Conservation (phyloP, 2,797 vertebrate genomes). For the Bovichtus variegatus region DNA sequence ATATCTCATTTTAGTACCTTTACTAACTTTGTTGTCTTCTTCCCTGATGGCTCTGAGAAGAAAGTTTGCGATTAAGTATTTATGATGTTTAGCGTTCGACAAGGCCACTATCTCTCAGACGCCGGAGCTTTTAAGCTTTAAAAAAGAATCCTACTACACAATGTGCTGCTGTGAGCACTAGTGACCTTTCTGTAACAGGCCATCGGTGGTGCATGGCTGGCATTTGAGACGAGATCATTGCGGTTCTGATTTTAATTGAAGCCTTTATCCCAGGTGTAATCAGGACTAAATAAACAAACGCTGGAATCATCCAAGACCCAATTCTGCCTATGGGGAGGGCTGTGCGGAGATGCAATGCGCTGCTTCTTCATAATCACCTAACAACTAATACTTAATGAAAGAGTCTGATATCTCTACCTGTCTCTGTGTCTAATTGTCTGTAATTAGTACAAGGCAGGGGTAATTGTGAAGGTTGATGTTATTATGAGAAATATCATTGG, state of each 20-base stretch:
- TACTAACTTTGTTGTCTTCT: slow-evolving; percentile 80
- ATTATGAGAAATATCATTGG: slow-evolving; percentile 63
- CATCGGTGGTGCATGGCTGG: slow-evolving; percentile 60
- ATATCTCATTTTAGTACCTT: slow-evolving; percentile 79
- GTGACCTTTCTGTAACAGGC: slow-evolving; percentile 73
- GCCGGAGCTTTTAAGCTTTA: slow-evolving; percentile 34
- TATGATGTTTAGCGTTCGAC: slow-evolving; percentile 73
- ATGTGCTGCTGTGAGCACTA: slow-evolving; percentile 28
- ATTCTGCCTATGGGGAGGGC: slow-evolving; percentile 73
- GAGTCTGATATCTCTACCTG: slow-evolving; percentile 72
- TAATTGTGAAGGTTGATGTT: slow-evolving; percentile 72
- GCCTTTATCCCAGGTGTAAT: slow-evolving; percentile 82
- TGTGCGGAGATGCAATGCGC: slow-evolving; percentile 57
- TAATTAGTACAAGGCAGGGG: slow-evolving; percentile 75
- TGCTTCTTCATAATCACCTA: slow-evolving; percentile 73
- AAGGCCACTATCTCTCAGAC: slow-evolving; percentile 62
- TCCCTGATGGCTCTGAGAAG: slow-evolving; percentile 70
- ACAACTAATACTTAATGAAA: slow-evolving; percentile 77
- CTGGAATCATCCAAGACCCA: slow-evolving; percentile 74
- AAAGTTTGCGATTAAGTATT: slow-evolving; percentile 81
- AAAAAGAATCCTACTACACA: slow-evolving; percentile 37
- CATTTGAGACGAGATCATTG: slow-evolving; percentile 82
- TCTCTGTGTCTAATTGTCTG: slow-evolving; percentile 71
- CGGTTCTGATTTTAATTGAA: slow-evolving; percentile 77
- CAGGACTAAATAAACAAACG: slow-evolving; percentile 79